phyloP scores from a whole-genome alignment of 2,888 invertebrate species.

The Lasioglossum calceatum region DNA sequence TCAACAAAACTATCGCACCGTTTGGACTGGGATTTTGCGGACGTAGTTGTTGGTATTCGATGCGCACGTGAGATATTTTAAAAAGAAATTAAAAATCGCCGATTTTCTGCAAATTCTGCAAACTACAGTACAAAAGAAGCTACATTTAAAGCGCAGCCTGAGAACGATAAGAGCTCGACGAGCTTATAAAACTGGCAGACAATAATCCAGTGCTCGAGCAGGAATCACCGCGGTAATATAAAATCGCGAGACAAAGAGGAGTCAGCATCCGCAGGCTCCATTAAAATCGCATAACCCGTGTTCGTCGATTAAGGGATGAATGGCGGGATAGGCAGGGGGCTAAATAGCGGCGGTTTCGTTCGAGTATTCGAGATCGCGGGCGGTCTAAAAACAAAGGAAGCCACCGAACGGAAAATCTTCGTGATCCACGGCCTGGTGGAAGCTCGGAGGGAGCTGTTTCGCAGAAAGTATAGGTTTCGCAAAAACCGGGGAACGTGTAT shows the following conservation, averaged over 20 bases:
- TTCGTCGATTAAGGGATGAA: background rate
- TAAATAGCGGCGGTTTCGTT: background rate
- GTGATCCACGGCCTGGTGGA: background rate
- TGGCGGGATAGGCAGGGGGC: background rate
- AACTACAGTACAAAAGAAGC: background rate
- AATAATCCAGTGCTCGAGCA: background rate
- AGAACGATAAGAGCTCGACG: background rate
- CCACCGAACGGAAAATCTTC: background rate
- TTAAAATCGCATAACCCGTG: background rate
- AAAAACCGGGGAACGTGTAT: conserved; percentile 1
- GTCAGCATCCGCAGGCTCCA: background rate
- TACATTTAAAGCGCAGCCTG: background rate
- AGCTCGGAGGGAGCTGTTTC: background rate
- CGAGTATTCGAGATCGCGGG: background rate
- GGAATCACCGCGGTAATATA: background rate
- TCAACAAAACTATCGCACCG: background rate
- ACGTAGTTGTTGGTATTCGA: no score
- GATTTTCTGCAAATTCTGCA: no score
- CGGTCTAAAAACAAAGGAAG: background rate
- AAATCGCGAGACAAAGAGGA: background rate
- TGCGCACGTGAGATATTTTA: background rate
- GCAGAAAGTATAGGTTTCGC: background rate
- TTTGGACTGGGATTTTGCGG: background rate
- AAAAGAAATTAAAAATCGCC: no score
- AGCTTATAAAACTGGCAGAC: background rate